Percentiles rank a stretch among this genome's conserved stretches.
Conservation (phyloP, 92 coral and sea anemone species). For the Isaurus tuberculatus region DNA sequence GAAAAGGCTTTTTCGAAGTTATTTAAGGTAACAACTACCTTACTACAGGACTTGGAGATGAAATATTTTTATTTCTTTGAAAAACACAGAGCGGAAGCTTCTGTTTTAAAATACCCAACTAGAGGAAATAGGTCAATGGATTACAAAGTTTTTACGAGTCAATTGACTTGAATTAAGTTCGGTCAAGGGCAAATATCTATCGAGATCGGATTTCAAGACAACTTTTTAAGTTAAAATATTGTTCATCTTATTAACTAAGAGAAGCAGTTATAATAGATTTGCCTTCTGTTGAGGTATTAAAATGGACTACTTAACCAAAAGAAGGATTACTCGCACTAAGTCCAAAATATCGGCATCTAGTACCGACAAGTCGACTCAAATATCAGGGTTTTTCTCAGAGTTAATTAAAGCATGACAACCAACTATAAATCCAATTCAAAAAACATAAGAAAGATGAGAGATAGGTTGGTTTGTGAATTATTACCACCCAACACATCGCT, state of each 20-base stretch:
- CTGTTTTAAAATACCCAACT: neutral
- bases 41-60: too few relatives aligned
- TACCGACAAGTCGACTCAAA: conserved; percentile 6
- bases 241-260: neutral
- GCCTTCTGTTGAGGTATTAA: neutral
- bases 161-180: neutral
- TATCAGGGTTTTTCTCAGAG: conserved; percentile 49
- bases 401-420: conserved; percentile 34
- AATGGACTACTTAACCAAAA: neutral
- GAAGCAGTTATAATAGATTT: neutral
- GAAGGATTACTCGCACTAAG: neutral
- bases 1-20: neutral
- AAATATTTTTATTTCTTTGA: neutral
- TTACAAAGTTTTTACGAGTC: neutral
- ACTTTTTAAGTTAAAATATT: neutral
- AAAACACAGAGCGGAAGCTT: neutral
- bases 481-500: neutral
- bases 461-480: neutral
- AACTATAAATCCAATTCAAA: conserved; percentile 36
- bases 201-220: conserved; percentile 29
- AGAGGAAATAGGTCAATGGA: neutral
- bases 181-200: conserved; percentile 35
- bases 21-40: neutral
- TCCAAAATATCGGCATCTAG: neutral
- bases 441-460: conserved; percentile 39